A percentile compares a stretch with the other conserved stretches of the same genome.
Conservation (phyloP, 53 echinoderm and acorn worm genomes). For the Paracentrotus lividus region DNA sequence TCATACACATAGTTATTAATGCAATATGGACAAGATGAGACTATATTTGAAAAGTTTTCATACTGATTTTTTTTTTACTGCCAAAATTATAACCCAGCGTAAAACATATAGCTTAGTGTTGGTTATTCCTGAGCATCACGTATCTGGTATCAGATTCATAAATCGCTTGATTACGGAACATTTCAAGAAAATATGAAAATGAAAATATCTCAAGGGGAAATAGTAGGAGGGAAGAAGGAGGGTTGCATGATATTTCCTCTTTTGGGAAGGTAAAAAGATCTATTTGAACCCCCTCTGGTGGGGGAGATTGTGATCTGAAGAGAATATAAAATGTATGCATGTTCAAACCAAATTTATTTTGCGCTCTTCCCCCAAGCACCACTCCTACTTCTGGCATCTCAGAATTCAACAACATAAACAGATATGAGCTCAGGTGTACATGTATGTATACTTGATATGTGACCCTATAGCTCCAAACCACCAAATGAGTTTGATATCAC, state of each 20-base stretch:
- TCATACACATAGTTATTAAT: too few species aligned
- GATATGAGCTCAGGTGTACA: too few species aligned
- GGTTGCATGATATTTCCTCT: conserved; percentile 28
- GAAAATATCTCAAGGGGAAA: conserved; percentile 15
- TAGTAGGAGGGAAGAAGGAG: background rate
- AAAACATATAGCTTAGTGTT: too few species aligned
- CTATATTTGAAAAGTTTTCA: too few species aligned
- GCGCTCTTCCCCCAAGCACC: background rate
- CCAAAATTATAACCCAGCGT: too few species aligned
- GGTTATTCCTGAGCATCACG: conserved; percentile 16
- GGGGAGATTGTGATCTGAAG: conserved; percentile 12
- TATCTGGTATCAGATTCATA: conserved; percentile 2
- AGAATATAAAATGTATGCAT: background rate
- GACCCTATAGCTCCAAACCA: too few species aligned
- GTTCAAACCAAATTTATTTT: background rate
- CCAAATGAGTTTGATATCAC: too few species aligned
- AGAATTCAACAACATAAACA: background rate
- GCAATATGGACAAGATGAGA: too few species aligned
- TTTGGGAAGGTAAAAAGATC: conserved; percentile 35
- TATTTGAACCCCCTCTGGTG: conserved; percentile 35
- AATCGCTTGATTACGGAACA: conserved; percentile 24
- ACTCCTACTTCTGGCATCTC: background rate
- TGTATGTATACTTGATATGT: too few species aligned
- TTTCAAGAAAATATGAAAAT: too few species aligned
- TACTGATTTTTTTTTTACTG: too few species aligned